These are phyloP conservation scores for Baccha elongata DNA, from an alignment of 2,888 invertebrate genomes.

Conservation along the genomic window DNA sequence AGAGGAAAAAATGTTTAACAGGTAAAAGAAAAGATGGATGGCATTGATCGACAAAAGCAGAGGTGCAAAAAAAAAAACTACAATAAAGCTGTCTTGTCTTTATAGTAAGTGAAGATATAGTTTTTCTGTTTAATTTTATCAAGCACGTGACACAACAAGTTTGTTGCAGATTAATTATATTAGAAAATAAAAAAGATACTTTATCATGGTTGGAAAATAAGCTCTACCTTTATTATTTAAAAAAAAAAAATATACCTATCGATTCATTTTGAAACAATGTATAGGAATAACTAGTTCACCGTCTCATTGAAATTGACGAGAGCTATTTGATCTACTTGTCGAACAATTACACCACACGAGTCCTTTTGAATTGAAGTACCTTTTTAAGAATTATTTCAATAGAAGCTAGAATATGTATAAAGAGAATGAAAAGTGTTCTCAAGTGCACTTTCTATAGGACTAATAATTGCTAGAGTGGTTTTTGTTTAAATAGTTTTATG, in stretches of 20 bases:
- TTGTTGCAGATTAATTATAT: conserved; percentile 58
- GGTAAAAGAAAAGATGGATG: conserved; percentile 60
- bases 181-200: too few relatives aligned
- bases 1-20: conserved; percentile 52
- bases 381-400: conserved; percentile 3
- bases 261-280: too few relatives aligned
- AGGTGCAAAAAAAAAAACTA: background rate
- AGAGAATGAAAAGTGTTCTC: conserved; percentile 27
- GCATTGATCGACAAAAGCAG: conserved; percentile 46
- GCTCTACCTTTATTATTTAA: too few relatives aligned
- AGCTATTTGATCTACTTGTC: conserved; percentile 12
- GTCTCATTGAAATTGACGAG: conserved; percentile 6
- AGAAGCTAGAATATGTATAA: background rate
- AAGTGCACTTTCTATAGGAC: conserved; percentile 1
- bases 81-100: conserved; percentile 7
- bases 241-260: too few relatives aligned
- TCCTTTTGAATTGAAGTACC: conserved; percentile 9
- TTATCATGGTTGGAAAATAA: too few relatives aligned
- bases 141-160: conserved; percentile 56
- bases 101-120: conserved; percentile 22
- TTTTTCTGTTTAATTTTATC: conserved; percentile 62
- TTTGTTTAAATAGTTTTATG: conserved; percentile 22
- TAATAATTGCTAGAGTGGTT: conserved; percentile 2
- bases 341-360: conserved; percentile 29
- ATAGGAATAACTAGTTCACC: background rate